Evolutionary conservation across 2,113 vertebrate species (phyloP), one percentile per base, ranked within the genome.

Genomic region (Oncorhynchus masou): DNA sequence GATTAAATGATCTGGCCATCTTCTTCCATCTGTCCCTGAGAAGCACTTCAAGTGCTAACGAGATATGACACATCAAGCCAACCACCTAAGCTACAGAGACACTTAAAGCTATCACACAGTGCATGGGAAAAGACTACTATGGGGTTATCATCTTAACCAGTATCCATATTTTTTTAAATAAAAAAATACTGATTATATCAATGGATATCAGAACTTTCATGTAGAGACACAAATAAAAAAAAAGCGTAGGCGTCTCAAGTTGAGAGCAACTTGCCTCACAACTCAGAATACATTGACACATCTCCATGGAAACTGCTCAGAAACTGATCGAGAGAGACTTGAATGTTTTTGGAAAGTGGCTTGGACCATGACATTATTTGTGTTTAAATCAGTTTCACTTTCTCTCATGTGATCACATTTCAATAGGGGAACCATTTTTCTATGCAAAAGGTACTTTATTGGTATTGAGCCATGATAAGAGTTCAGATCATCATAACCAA

Each of bases 231-330:
- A 69, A 22, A 57, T 49, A 74, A n/a, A 71, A 70, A 70, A 54
- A 68, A 71, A 73, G 77, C 64, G 64, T 51, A 74, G 78, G 73
- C 65, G 54, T 75, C 39, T 31, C 80, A 60, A 25, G 24, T 74
- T 86, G 68, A 66, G 68, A 79, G 71, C 65, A 79, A 66, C 81
- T 73, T 49, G 69, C 79, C 75, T 80, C 64, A 81, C 45, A 45
- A 77, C 79, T 79, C 3, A 80, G 67, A 79, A 82, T 74, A 74
- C 85, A 84, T 87, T 85, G 85, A 84, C 60, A 75, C 71, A 62
- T 90, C 79, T 77, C 87, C 87, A 86, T 90, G 85, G 86, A 87
- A 91, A 92, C 88, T 68, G 49, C 82, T 81, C 74, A 69, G 73
- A 79, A 54, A 19, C 16, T 74, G 49, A 45, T 75, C 25, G 39